Conservation (phyloP, 2,797 vertebrate genomes). For the Pagetopsis macropterus region DNA sequence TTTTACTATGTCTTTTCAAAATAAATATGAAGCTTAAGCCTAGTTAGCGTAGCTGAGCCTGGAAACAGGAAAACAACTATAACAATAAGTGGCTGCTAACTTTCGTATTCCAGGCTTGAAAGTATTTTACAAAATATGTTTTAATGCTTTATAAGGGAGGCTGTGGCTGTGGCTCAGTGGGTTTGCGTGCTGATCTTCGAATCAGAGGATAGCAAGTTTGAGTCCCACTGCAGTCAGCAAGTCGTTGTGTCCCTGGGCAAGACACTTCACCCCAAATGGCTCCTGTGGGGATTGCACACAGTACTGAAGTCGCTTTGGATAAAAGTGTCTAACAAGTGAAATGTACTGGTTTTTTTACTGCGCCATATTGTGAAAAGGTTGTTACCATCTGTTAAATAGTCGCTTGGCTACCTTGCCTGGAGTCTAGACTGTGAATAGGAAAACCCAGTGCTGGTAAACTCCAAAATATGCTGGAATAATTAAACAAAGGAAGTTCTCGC, state of each 20-base stretch:
- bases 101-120: slow-evolving; percentile 19
- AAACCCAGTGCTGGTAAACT: slow-evolving; percentile 42
- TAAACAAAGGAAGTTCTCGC: slow-evolving; percentile 6
- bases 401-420: slow-evolving; percentile 58
- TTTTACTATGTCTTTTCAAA: neutral
- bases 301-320: too few species aligned
- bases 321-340: too few species aligned
- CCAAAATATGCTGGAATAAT: slow-evolving; percentile 33
- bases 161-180: too few species aligned
- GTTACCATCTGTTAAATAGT: slow-evolving; percentile 67
- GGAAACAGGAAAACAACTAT: neutral
- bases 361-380: slow-evolving; percentile 57
- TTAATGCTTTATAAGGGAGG: slow-evolving; percentile 33
- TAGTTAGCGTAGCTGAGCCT: slow-evolving; percentile 5
- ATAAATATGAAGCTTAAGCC: neutral
- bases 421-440: slow-evolving; percentile 45
- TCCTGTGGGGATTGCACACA: too few species aligned
- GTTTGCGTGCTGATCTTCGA: too few species aligned
- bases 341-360: neutral
- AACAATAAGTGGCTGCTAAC: neutral
- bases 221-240: too few species aligned
- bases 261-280: too few species aligned
- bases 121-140: slow-evolving; percentile 23
- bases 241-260: too few species aligned
- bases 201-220: too few species aligned